Percentiles rank a stretch among this genome's conserved stretches.
Evolutionary conservation across 2,113 vertebrate species (phyloP).

Genomic region (Talpa occidentalis): DNA sequence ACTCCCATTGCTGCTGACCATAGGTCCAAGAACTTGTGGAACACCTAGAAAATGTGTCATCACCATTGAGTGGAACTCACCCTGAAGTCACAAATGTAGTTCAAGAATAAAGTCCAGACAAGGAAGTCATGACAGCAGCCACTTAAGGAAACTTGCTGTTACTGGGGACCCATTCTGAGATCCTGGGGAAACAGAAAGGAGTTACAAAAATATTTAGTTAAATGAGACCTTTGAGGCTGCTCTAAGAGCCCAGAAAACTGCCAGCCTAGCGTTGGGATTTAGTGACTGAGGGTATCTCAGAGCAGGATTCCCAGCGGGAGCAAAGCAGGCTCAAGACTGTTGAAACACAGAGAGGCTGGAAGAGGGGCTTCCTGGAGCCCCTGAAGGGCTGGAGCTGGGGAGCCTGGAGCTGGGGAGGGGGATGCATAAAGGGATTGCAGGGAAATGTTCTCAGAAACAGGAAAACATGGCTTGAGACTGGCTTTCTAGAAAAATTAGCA

Average conservation of each 20-base stretch:
- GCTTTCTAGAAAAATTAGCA: neutral
- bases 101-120: neutral
- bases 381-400: too few species aligned
- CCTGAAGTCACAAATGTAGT: neutral
- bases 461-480: neutral
- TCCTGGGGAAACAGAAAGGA: neutral
- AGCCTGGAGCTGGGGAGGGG: neutral
- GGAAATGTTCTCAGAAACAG: neutral
- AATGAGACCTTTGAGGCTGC: neutral
- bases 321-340: too few species aligned
- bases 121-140: neutral
- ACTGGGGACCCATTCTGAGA: neutral
- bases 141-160: neutral
- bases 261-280: neutral
- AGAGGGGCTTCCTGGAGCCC: too few species aligned
- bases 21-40: neutral
- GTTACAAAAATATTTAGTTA: neutral
- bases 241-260: neutral
- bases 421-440: accelerated
- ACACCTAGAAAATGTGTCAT: neutral
- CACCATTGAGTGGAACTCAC: neutral
- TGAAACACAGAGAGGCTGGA: neutral
- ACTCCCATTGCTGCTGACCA: neutral
- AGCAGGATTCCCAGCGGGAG: neutral
- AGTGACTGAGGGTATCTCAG: neutral